Evolutionary conservation across 2,797 vertebrate species (phyloP).

Genomic region (Pseudochromis fuscus): DNA sequence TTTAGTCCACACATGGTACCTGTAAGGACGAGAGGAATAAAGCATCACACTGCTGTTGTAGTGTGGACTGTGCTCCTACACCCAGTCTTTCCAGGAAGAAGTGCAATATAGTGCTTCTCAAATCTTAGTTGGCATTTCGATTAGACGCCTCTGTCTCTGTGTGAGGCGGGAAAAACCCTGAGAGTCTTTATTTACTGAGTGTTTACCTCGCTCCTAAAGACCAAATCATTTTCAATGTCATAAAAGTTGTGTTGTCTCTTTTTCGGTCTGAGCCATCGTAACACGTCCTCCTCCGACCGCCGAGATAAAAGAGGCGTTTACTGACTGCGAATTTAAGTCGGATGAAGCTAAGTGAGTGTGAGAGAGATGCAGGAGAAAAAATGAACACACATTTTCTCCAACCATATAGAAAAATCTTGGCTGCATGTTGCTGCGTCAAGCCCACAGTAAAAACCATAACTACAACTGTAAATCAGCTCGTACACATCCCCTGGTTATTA

Average conservation of each 20-base stretch:
- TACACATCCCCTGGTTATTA: background rate
- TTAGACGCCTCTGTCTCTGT: background rate
- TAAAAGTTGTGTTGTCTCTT: background rate
- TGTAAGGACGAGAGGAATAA: constrained; percentile 55
- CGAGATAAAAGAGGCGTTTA: constrained; percentile 29
- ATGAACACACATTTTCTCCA: background rate
- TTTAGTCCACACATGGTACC: constrained; percentile 99
- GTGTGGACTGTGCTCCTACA: background rate
- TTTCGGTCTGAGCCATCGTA: constrained; percentile 9
- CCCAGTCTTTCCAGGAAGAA: background rate
- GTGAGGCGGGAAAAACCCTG: background rate
- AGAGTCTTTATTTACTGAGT: background rate
- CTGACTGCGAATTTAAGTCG: background rate
- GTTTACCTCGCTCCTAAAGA: constrained; percentile 1
- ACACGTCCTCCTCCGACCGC: background rate
- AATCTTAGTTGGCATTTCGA: background rate
- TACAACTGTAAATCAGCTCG: background rate
- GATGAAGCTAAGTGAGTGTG: constrained; percentile 28
- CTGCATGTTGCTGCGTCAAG: background rate
- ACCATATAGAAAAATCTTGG: background rate
- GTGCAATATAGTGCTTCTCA: background rate
- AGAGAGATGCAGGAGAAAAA: constrained; percentile 12
- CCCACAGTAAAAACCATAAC: background rate
- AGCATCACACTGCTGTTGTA: background rate
- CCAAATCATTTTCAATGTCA: constrained; percentile 5